A percentile compares a stretch with the other conserved stretches of the same genome.
phyloP scores from a whole-genome alignment of 2,113 vertebrate genomes.

The Vulpes ferrilata region DNA sequence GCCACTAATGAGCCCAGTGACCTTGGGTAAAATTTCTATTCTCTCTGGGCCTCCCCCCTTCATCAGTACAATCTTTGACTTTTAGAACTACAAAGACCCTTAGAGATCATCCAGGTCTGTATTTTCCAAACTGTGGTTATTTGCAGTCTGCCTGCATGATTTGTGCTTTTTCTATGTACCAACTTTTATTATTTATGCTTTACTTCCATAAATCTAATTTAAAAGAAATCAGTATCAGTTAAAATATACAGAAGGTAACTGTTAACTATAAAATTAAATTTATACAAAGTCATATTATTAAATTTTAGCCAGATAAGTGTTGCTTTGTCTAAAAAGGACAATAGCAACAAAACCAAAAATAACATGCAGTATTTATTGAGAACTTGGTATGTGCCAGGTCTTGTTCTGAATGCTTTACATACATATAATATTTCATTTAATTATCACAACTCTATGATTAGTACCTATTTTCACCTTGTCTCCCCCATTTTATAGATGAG shows the following conservation, averaged over 20 bases:
- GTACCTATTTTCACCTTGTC: not conserved
- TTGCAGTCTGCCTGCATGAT: not conserved
- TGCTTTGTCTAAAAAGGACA: not conserved
- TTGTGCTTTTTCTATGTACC: not conserved
- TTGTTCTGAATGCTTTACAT: not conserved
- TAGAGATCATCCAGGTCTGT: not conserved
- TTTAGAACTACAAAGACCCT: conserved; percentile 50
- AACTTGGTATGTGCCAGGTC: not conserved
- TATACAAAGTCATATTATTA: conserved; percentile 20
- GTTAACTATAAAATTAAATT: conserved; percentile 45
- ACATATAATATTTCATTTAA: not conserved
- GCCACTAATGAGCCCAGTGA: conserved; percentile 77
- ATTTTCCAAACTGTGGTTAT: not conserved
- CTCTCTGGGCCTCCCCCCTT: conserved; percentile 51
- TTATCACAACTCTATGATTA: not conserved
- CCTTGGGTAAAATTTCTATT: conserved; percentile 64
- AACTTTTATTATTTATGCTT: not conserved
- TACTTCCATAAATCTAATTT: conserved; percentile 21
- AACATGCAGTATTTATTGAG: not conserved
- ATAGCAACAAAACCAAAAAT: conserved; percentile 34
- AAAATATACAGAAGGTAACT: conserved; percentile 29
- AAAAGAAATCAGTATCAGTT: conserved; percentile 6
- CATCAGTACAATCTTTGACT: conserved; percentile 46
- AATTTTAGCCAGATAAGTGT: not conserved
- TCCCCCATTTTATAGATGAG: not conserved